Conservation (phyloP, 2,888 invertebrate species). For the Ormyrus labotus region DNA sequence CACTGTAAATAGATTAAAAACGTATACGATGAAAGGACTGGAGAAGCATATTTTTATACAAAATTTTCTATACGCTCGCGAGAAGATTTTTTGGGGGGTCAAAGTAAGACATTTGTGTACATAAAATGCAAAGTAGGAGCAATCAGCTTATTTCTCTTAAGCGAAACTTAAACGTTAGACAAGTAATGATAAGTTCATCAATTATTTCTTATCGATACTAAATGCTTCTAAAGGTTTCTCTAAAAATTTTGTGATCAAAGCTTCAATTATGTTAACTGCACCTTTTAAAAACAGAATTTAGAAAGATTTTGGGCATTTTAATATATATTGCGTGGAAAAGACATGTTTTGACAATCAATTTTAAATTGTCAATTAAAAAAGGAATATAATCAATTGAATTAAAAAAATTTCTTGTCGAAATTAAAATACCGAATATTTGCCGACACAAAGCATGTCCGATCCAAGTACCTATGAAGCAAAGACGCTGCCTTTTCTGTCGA, state of each 20-base stretch:
- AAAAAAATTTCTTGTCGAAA: not conserved
- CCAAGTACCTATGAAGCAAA: not conserved
- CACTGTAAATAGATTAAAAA: slow-evolving; percentile 67
- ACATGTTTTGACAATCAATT: slow-evolving; percentile 4
- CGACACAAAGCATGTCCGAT: slow-evolving; percentile 4
- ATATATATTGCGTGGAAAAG: slow-evolving; percentile 7
- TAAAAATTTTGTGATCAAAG: slow-evolving; percentile 24
- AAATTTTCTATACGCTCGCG: slow-evolving; percentile 72
- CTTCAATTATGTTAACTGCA: slow-evolving; percentile 40
- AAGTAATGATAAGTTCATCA: not conserved
- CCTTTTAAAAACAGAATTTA: slow-evolving; percentile 20
- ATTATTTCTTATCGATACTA: slow-evolving; percentile 51
- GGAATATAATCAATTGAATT: not conserved
- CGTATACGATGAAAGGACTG: slow-evolving; percentile 59
- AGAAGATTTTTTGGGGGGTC: slow-evolving; percentile 55
- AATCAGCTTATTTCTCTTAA: slow-evolving; percentile 47
- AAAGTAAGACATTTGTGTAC: slow-evolving; percentile 64
- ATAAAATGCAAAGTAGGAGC: slow-evolving; percentile 59
- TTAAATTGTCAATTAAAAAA: not conserved
- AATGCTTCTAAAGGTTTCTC: slow-evolving; percentile 48
- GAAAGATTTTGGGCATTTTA: slow-evolving; percentile 53
- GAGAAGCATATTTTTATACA: slow-evolving; percentile 75
- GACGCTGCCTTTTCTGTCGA: slow-evolving; percentile 39
- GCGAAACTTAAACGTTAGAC: slow-evolving; percentile 5
- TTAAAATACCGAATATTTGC: not conserved